These are phyloP conservation scores for Gambusia yucatana DNA, from an alignment of 2,797 vertebrate species.

Conservation along the genomic window DNA sequence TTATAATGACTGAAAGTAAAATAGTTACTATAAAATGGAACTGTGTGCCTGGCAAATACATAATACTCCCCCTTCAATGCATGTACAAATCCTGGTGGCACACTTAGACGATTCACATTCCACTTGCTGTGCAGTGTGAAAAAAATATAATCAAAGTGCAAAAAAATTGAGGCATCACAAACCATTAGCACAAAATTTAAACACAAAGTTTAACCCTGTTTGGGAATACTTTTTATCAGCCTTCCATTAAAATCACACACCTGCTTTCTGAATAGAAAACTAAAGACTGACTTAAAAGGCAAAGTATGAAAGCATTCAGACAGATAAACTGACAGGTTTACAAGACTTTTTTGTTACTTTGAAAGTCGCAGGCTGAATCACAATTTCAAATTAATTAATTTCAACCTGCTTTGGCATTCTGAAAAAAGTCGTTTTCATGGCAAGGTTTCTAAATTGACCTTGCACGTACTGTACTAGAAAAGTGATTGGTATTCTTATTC, in stretches of 20 bases:
- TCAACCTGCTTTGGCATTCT: conserved; percentile 33
- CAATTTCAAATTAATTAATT: conserved; percentile 57
- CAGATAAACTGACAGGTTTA: conserved; percentile 47
- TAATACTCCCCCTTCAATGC: background rate
- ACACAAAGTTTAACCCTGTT: background rate
- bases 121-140: background rate
- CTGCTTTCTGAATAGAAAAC: conserved; percentile 12
- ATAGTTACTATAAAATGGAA: background rate
- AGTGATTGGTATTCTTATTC: conserved; percentile 37
- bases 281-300: conserved; percentile 25
- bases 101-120: background rate
- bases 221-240: background rate
- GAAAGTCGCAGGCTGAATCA: conserved; percentile 40
- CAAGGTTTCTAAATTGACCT: conserved; percentile 56
- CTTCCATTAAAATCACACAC: background rate
- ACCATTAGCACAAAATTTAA: background rate
- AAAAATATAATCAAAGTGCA: conserved; percentile 7
- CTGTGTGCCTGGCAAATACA: background rate
- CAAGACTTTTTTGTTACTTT: conserved; percentile 39
- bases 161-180: background rate
- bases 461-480: conserved; percentile 32
- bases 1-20: background rate
- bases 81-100: background rate
- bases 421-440: conserved; percentile 47
- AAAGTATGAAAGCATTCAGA: conserved; percentile 27